Conservation (phyloP, 1,140 invertebrate genomes). For the Hirudo medicinalis region DNA sequence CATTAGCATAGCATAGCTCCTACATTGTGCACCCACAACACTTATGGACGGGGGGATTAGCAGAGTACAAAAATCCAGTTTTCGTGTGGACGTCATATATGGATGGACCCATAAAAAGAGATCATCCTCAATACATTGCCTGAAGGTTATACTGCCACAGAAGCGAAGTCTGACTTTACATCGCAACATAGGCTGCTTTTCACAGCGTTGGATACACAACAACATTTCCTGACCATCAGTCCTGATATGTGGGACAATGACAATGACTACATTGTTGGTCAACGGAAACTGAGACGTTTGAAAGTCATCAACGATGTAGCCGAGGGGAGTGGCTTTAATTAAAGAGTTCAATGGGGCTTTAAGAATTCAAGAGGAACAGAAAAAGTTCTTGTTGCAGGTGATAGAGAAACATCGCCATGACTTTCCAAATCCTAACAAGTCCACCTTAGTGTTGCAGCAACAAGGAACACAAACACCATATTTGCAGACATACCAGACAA, state of each 20-base stretch:
- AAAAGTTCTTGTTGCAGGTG: no score
- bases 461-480: background rate
- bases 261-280: conserved; percentile 5
- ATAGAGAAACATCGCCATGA: conserved; percentile 1
- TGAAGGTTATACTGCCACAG: no score
- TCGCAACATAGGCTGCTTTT: background rate
- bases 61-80: no score
- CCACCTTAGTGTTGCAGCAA: background rate
- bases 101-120: no score
- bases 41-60: no score
- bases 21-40: no score
- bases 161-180: no score
- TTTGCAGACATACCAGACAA: background rate
- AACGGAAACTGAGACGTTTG: background rate
- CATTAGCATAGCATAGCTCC: no score
- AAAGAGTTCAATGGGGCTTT: background rate
- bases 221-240: background rate
- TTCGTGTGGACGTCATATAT: no score
- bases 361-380: background rate
- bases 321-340: background rate
- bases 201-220: background rate
- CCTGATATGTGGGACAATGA: background rate
- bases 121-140: background rate
- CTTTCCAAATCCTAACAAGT: background rate
- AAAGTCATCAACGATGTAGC: background rate